A percentile compares a stretch with the other conserved stretches of the same genome.
phyloP scores from a whole-genome alignment of 2,888 invertebrate species.

The Ischnus inquisitorius region DNA sequence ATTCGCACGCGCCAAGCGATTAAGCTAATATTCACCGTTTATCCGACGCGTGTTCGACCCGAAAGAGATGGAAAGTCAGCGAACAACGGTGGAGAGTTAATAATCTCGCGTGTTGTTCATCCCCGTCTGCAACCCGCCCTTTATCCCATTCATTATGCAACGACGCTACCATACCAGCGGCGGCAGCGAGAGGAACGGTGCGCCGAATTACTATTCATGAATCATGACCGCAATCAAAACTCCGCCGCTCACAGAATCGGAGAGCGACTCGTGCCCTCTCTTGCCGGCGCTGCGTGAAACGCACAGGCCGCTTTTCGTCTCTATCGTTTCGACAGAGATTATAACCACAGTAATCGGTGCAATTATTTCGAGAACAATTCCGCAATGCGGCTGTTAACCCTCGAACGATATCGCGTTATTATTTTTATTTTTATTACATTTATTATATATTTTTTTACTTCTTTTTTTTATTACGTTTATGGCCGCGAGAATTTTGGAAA shows the following conservation, averaged over 20 bases:
- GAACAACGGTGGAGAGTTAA: constrained; percentile 52
- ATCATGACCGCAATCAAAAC: constrained; percentile 68
- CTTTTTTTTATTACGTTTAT: not conserved
- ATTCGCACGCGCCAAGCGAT: constrained; percentile 38
- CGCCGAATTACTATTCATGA: constrained; percentile 67
- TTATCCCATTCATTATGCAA: constrained; percentile 64
- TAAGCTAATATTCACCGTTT: constrained; percentile 65
- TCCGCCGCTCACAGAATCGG: constrained; percentile 56
- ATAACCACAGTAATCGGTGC: constrained; percentile 34
- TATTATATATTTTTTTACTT: not conserved
- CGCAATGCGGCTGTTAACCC: constrained; percentile 28
- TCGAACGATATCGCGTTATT: not conserved
- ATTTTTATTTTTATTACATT: not conserved
- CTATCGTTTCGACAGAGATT: constrained; percentile 18
- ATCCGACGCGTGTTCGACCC: constrained; percentile 39
- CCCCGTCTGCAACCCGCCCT: constrained; percentile 26
- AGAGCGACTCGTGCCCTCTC: constrained; percentile 7
- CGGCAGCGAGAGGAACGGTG: constrained; percentile 11
- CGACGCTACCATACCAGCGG: constrained; percentile 36
- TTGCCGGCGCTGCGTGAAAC: too few species aligned
- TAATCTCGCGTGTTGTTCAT: constrained; percentile 61
- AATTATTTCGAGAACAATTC: constrained; percentile 34
- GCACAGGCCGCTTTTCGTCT: not conserved
- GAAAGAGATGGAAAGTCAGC: constrained; percentile 48
- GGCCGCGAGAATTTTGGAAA: constrained; percentile 16